These are phyloP conservation scores for Toxonevra muliebris DNA, from an alignment of 2,888 invertebrate genomes.

Conservation along the genomic window DNA sequence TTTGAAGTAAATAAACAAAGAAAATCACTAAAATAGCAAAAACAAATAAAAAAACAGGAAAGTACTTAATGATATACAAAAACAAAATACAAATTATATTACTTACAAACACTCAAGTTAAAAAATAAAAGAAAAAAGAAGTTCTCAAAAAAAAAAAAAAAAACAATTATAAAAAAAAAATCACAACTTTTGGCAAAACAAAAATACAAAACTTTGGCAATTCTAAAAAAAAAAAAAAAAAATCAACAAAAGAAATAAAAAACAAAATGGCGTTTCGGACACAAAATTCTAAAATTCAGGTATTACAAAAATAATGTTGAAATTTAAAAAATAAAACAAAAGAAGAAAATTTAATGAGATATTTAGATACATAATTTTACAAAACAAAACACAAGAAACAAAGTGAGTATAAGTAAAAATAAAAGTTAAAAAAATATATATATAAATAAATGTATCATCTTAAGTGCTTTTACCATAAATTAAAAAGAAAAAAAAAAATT, in stretches of 20 bases:
- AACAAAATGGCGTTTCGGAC: slow-evolving; percentile 59
- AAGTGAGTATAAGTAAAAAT: slow-evolving; percentile 33
- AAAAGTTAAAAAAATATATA: slow-evolving; percentile 3
- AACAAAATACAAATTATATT: background rate
- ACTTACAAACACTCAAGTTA: slow-evolving; percentile 1
- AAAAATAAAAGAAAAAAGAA: slow-evolving; percentile 28
- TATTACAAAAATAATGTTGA: slow-evolving; percentile 47
- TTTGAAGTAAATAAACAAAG: slow-evolving; percentile 10
- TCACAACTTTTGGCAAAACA: slow-evolving; percentile 14
- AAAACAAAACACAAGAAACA: slow-evolving; percentile 29
- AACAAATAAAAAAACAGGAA: slow-evolving; percentile 23
- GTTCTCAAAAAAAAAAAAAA: slow-evolving; percentile 28
- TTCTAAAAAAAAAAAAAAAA: background rate
- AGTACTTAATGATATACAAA: slow-evolving; percentile 11
- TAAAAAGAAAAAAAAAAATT: slow-evolving; percentile 33
- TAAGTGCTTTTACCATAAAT: slow-evolving; percentile 53
- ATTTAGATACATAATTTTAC: slow-evolving; percentile 42
- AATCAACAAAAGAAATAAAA: slow-evolving; percentile 13
- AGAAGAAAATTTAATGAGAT: slow-evolving; percentile 34
- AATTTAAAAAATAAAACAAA: slow-evolving; percentile 26
- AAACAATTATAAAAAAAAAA: slow-evolving; percentile 5
- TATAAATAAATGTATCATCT: slow-evolving; percentile 43
- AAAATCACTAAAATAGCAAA: slow-evolving; percentile 35
- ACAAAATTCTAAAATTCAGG: slow-evolving; percentile 66
- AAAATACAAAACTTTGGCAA: slow-evolving; percentile 12